Conservation (phyloP, 2,113 vertebrate genomes). For the Heloderma charlesbogerti region DNA sequence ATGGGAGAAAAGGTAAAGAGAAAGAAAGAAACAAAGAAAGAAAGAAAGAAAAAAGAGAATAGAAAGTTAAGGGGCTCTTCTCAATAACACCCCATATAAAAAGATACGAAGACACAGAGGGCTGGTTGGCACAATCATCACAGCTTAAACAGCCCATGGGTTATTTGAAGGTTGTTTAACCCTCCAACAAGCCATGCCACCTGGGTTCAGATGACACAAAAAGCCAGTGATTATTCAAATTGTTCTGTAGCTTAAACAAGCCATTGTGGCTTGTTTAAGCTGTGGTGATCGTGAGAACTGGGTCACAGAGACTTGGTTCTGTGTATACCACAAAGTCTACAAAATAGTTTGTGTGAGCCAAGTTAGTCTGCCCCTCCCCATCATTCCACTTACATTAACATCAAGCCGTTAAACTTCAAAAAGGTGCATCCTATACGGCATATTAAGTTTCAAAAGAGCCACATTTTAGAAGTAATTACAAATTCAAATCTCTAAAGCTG, state of each 20-base stretch:
- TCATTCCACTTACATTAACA: constrained; percentile 12
- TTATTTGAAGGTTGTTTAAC: too few relatives aligned
- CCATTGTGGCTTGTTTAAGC: too few relatives aligned
- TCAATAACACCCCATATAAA: constrained; percentile 54
- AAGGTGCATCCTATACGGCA: constrained; percentile 37
- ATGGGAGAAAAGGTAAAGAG: constrained; percentile 59
- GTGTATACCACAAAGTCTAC: constrained; percentile 26
- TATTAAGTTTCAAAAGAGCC: constrained; percentile 53
- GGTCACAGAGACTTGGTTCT: neutral
- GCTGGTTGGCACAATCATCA: too few relatives aligned
- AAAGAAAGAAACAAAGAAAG: constrained; percentile 20
- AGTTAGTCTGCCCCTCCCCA: neutral
- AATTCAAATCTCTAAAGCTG: constrained; percentile 72
- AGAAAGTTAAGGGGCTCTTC: constrained; percentile 63
- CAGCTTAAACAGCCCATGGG: too few relatives aligned
- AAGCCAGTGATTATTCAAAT: too few relatives aligned
- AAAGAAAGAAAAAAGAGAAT: constrained; percentile 68
- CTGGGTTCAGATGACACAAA: too few relatives aligned
- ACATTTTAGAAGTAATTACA: constrained; percentile 68
- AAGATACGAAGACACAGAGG: constrained; percentile 25
- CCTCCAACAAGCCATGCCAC: too few relatives aligned
- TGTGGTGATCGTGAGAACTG: too few relatives aligned
- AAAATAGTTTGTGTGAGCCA: constrained; percentile 19
- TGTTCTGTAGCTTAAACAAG: too few relatives aligned
- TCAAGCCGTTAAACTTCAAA: constrained; percentile 57